These are phyloP conservation scores for Henicopernis longicauda DNA, from an alignment of 2,113 vertebrate species.

Conservation along the genomic window DNA sequence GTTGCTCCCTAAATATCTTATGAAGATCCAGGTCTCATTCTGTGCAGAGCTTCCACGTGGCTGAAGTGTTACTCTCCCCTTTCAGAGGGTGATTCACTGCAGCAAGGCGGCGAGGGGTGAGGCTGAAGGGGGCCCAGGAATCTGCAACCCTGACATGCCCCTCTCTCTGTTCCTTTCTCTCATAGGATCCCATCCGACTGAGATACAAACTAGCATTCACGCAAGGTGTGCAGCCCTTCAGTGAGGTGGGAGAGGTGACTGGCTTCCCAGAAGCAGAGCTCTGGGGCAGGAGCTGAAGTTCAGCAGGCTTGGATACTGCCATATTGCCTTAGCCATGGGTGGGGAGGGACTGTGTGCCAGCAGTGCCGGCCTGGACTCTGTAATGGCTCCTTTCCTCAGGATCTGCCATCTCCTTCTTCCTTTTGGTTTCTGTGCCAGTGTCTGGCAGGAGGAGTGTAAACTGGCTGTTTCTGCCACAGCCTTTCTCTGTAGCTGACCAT, in stretches of 20 bases:
- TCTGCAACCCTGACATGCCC: accelerated
- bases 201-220: slow-evolving; percentile 78
- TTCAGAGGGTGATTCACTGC: not conserved
- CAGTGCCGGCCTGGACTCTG: accelerated
- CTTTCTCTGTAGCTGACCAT: not conserved
- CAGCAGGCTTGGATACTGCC: not conserved
- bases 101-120: not conserved
- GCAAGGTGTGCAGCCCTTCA: slow-evolving; percentile 69
- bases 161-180: not conserved
- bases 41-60: not conserved
- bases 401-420: not conserved
- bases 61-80: not conserved
- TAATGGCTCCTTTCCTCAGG: too few relatives aligned
- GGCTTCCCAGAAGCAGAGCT: slow-evolving; percentile 75
- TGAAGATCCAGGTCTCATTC: not conserved
- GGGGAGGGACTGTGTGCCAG: not conserved
- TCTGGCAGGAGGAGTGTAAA: not conserved
- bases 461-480: not conserved
- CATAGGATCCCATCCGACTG: slow-evolving; percentile 76
- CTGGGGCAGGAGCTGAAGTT: slow-evolving; percentile 24
- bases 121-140: not conserved
- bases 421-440: not conserved
- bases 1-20: not conserved
- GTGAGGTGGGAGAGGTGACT: slow-evolving; percentile 75
- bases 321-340: accelerated